phyloP scores from a whole-genome alignment of 2,888 invertebrate genomes.

The Heliconius sara region DNA sequence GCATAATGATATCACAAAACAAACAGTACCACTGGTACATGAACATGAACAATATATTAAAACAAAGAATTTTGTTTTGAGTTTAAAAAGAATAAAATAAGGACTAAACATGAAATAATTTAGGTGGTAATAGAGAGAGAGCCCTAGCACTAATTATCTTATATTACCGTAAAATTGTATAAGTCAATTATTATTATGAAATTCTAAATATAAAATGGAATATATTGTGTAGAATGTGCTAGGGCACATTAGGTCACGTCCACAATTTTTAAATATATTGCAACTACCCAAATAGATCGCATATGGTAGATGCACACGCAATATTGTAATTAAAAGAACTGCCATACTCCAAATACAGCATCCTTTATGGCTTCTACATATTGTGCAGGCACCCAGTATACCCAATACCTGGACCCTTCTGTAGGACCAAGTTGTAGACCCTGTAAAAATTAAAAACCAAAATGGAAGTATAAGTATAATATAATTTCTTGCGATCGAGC shows the following conservation, averaged over 20 bases:
- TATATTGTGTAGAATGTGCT: conserved; percentile 43
- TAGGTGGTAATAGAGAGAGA: conserved; percentile 34
- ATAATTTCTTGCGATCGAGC: too few relatives aligned
- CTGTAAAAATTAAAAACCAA: conserved; percentile 70
- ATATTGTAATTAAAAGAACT: conserved; percentile 85
- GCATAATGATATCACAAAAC: conserved; percentile 78
- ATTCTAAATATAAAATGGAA: conserved; percentile 44
- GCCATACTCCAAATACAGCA: conserved; percentile 94
- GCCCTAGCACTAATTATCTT: conserved; percentile 45
- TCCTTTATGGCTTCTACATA: conserved; percentile 96
- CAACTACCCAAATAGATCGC: conserved; percentile 74
- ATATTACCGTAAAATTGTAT: conserved; percentile 42
- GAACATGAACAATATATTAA: conserved; percentile 50
- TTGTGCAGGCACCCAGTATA: conserved; percentile 97
- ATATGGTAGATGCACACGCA: conserved; percentile 63
- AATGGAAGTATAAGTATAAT: too few relatives aligned
- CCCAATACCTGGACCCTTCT: conserved; percentile 95
- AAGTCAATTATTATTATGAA: conserved; percentile 43
- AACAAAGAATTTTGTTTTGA: conserved; percentile 26
- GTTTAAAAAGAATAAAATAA: conserved; percentile 34
- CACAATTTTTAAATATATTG: conserved; percentile 69
- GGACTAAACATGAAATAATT: conserved; percentile 38
- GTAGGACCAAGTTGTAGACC: conserved; percentile 95
- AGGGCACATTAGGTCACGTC: conserved; percentile 52
- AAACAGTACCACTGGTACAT: conserved; percentile 61